A percentile compares a stretch with the other conserved stretches of the same genome.
Evolutionary conservation across 2,113 vertebrate genomes (phyloP).

Genomic region (Willisornis vidua): DNA sequence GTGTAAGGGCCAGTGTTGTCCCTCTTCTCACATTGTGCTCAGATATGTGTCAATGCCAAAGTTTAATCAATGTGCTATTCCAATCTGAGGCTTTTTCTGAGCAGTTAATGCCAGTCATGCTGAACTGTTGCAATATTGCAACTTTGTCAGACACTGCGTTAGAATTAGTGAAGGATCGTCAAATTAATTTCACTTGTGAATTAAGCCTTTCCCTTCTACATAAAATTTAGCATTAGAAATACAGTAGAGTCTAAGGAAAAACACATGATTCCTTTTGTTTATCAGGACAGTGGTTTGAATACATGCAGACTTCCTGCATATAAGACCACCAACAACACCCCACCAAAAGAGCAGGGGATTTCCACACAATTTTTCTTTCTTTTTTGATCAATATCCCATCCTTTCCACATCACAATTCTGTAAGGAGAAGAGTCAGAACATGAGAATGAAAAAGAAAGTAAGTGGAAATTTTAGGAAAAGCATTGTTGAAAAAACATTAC

Average conservation of each 20-base stretch:
- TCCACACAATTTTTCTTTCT: not conserved
- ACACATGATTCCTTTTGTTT: not conserved
- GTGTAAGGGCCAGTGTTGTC: not conserved
- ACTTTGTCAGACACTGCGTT: not conserved
- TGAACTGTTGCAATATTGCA: not conserved
- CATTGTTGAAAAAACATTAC: not conserved
- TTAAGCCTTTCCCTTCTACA: not conserved
- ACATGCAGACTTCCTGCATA: not conserved
- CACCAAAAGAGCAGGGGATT: not conserved
- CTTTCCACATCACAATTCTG: not conserved
- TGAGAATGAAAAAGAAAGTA: not conserved
- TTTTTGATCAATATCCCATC: not conserved
- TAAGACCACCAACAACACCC: not conserved
- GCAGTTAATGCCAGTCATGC: not conserved
- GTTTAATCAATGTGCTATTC: not conserved
- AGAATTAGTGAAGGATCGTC: not conserved
- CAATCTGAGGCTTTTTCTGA: not conserved
- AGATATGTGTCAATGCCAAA: not conserved
- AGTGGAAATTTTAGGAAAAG: not conserved
- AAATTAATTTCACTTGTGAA: conserved; percentile 20
- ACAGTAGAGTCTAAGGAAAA: not conserved
- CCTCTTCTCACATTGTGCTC: not conserved
- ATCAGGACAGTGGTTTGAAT: not conserved
- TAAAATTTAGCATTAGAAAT: not conserved
- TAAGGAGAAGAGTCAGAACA: not conserved